Percentiles rank a stretch among this genome's conserved stretches.
Conservation (phyloP, 2,113 vertebrate genomes). For the Illadopsis cleaveri region DNA sequence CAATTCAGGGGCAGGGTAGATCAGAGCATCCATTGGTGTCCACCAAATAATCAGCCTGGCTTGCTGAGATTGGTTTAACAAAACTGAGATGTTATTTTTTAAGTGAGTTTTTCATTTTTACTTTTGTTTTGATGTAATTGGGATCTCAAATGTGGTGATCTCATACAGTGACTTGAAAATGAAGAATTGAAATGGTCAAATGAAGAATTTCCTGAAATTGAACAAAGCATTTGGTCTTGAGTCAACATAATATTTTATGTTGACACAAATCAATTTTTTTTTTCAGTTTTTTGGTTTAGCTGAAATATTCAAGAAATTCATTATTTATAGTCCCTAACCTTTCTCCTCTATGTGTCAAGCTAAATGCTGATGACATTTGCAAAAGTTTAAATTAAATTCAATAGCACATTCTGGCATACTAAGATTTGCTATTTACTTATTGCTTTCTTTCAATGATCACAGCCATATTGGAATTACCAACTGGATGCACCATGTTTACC, state of each 20-base stretch:
- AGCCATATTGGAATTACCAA: background rate
- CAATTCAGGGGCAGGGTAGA: rapidly evolving
- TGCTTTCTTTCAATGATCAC: background rate
- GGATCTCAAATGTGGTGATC: background rate
- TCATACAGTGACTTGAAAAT: background rate
- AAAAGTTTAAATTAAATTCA: background rate
- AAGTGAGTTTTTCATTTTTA: background rate
- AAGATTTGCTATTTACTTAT: background rate
- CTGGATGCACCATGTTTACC: background rate
- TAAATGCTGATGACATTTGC: background rate
- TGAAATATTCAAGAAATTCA: background rate
- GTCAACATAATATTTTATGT: background rate
- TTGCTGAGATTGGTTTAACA: background rate
- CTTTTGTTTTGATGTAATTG: background rate
- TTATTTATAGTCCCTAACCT: background rate
- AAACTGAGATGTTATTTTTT: background rate
- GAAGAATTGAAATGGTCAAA: background rate
- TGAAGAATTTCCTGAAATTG: background rate
- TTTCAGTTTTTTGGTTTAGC: background rate
- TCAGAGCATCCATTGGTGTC: background rate
- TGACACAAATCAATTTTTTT: background rate
- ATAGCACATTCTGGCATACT: background rate
- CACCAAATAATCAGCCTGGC: background rate
- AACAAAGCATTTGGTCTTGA: background rate
- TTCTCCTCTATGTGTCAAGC: background rate